phyloP scores from a whole-genome alignment of 1,140 invertebrate genomes.

The Drosophila ohnishii region DNA sequence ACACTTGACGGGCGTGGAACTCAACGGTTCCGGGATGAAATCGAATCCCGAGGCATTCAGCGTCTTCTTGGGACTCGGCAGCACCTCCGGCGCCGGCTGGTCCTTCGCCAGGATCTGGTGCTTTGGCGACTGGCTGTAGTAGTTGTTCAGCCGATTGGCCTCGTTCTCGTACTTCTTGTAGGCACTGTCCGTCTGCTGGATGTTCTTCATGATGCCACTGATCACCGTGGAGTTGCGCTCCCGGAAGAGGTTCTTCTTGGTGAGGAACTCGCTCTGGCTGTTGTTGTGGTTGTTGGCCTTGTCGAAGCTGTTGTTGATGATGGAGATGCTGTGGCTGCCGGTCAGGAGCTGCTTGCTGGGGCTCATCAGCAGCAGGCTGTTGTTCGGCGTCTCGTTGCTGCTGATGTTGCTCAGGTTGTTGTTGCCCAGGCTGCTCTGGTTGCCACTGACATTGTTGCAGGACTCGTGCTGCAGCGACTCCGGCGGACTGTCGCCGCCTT shows the following conservation, averaged over 20 bases:
- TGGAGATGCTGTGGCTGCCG: conserved; percentile 79
- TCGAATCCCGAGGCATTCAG: conserved; percentile 72
- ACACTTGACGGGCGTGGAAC: conserved; percentile 56
- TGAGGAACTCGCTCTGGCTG: conserved; percentile 77
- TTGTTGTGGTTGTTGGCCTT: conserved; percentile 66
- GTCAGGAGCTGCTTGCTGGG: conserved; percentile 74
- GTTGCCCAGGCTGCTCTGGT: conserved; percentile 35
- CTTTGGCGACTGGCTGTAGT: conserved; percentile 74
- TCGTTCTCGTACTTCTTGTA: conserved; percentile 82
- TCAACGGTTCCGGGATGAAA: conserved; percentile 21
- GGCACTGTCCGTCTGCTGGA: conserved; percentile 70
- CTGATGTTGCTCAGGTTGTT: conserved; percentile 53
- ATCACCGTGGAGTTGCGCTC: conserved; percentile 81
- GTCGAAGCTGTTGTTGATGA: conserved; percentile 81
- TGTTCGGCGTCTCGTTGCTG: conserved; percentile 71
- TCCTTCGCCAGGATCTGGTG: conserved; percentile 45
- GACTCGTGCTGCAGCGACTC: conserved; percentile 66
- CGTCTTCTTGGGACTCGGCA: conserved; percentile 72
- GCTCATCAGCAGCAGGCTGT: conserved; percentile 73
- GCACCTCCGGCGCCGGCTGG: conserved; percentile 37
- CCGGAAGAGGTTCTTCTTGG: conserved; percentile 80
- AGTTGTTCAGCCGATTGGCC: conserved; percentile 79
- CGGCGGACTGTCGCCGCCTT: conserved; percentile 78
- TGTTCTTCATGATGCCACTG: conserved; percentile 82
- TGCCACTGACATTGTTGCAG: conserved; percentile 32